Conservation (phyloP, 1,140 invertebrate species). For the Sweltsa coloradensis region DNA sequence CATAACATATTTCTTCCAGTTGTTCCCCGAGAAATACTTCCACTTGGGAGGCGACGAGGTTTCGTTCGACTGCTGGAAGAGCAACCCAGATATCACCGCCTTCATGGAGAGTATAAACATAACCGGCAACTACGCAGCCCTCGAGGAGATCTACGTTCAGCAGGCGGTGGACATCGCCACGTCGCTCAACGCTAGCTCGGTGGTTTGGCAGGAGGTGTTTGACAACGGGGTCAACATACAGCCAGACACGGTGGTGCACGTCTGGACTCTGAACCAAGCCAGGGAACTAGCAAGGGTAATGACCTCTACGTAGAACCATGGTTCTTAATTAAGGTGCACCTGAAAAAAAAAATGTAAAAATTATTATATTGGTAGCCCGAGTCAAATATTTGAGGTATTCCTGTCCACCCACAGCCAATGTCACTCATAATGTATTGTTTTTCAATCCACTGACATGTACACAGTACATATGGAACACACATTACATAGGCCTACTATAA, state of each 20-base stretch:
- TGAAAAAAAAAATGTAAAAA: no score
- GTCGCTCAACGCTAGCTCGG: slow-evolving; percentile 36
- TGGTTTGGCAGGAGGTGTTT: slow-evolving; percentile 91
- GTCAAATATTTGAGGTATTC: no score
- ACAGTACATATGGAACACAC: no score
- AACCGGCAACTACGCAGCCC: slow-evolving; percentile 35
- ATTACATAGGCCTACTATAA: no score
- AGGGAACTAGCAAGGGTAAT: slow-evolving; percentile 33
- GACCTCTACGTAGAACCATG: no score
- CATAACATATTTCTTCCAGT: no score
- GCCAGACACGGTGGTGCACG: slow-evolving; percentile 53
- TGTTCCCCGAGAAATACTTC: slow-evolving; percentile 66
- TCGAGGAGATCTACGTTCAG: slow-evolving; percentile 59
- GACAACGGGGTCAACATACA: slow-evolving; percentile 57
- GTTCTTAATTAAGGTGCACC: no score
- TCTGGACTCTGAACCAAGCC: slow-evolving; percentile 45
- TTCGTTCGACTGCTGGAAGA: slow-evolving; percentile 75
- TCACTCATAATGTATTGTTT: no score
- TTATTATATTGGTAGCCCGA: no score
- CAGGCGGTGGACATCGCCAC: slow-evolving; percentile 41
- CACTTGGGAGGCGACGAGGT: slow-evolving; percentile 92
- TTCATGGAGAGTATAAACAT: slow-evolving; percentile 58
- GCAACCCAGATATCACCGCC: slow-evolving; percentile 54
- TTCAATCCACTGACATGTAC: no score
- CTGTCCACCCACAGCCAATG: no score